A percentile compares a stretch with the other conserved stretches of the same genome.
Evolutionary conservation across 37 sponge, comb jelly and placozoan genomes (phyloP).

Genomic region (Halisarca cf. caerulea): DNA sequence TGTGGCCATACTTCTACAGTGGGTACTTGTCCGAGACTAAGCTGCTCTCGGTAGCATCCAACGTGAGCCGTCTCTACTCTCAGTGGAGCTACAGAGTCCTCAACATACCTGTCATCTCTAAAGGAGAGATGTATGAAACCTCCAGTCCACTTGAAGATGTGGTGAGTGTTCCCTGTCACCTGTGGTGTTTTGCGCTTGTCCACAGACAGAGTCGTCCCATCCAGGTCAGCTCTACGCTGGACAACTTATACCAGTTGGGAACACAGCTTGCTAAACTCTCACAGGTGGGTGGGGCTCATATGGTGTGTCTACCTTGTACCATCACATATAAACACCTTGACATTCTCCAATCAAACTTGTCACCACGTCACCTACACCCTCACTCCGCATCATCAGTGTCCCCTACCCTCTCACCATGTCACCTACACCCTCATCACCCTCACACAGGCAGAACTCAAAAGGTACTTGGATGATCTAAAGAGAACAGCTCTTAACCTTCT

Average conservation of each 20-base stretch:
- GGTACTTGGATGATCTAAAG: slow-evolving; percentile 51
- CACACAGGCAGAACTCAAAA: slow-evolving; percentile 58
- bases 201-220: background rate
- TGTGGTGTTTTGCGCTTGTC: too few species aligned
- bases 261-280: slow-evolving; percentile 51
- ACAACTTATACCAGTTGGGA: slow-evolving; percentile 65
- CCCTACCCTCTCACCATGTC: background rate
- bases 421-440: background rate
- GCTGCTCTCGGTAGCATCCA: slow-evolving; percentile 2
- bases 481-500: slow-evolving; percentile 53
- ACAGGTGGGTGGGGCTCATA: slow-evolving; percentile 37
- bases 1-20: background rate
- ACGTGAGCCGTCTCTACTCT: slow-evolving; percentile 2
- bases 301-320: background rate
- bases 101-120: background rate
- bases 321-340: background rate
- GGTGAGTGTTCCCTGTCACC: background rate
- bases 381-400: too few species aligned
- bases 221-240: slow-evolving; percentile 54
- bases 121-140: slow-evolving; percentile 18
- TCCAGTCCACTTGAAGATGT: background rate
- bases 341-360: background rate
- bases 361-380: too few species aligned
- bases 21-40: background rate
- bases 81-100: slow-evolving; percentile 13